Conservation (phyloP, 2,113 vertebrate species). For the Corythoichthys haematopterus region DNA sequence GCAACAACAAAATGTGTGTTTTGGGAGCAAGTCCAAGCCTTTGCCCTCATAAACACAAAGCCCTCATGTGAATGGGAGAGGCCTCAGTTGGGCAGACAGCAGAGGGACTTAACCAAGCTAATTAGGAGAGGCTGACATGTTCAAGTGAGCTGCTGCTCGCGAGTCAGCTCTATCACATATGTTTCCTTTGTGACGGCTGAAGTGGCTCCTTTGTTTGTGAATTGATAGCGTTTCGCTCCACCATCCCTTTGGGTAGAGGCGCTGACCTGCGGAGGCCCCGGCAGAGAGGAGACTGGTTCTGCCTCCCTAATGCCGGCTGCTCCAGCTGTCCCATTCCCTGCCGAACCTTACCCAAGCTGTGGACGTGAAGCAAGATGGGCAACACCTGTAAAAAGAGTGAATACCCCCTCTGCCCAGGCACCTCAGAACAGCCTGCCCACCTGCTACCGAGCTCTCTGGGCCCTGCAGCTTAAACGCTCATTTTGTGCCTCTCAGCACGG, state of each 20-base stretch:
- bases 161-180: conserved; percentile 73
- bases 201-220: conserved; percentile 79
- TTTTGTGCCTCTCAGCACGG: conserved; percentile 83
- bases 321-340: conserved; percentile 68
- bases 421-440: conserved; percentile 72
- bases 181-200: conserved; percentile 74
- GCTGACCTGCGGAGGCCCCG: conserved; percentile 75
- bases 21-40: conserved; percentile 46
- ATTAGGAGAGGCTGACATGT: conserved; percentile 77
- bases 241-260: conserved; percentile 74
- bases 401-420: conserved; percentile 60
- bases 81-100: conserved; percentile 72
- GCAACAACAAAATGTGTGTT: conserved; percentile 22
- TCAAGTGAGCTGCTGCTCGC: conserved; percentile 72
- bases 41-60: conserved; percentile 64
- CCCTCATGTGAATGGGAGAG: conserved; percentile 61
- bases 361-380: conserved; percentile 60
- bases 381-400: conserved; percentile 72
- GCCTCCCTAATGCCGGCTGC: conserved; percentile 58
- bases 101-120: conserved; percentile 76
- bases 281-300: conserved; percentile 62
- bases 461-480: conserved; percentile 78
- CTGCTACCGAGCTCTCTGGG: conserved; percentile 75
- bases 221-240: conserved; percentile 78
- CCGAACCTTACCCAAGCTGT: conserved; percentile 49